Conservation (phyloP, 2,113 vertebrate species). For the Crotophaga sulcirostris region DNA sequence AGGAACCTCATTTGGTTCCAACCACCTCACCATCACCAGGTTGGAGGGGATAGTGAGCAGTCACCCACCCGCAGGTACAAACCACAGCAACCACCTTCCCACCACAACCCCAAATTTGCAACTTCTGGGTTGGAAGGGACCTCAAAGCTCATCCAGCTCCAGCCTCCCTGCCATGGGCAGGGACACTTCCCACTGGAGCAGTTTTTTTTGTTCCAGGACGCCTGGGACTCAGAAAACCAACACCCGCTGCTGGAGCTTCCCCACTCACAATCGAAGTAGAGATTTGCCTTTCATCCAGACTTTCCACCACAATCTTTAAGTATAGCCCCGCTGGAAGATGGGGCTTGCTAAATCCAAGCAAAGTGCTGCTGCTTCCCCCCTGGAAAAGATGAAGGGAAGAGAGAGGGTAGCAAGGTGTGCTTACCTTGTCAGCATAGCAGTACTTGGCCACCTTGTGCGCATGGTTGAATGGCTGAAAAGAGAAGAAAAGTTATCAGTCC, state of each 20-base stretch:
- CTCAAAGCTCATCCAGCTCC: too few relatives aligned
- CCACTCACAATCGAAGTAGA: not conserved
- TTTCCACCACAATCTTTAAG: not conserved
- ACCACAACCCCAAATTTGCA: not conserved
- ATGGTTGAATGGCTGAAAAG: slow-evolving; percentile 89
- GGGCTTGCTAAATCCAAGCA: not conserved
- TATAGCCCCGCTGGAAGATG: not conserved
- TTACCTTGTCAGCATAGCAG: slow-evolving; percentile 95
- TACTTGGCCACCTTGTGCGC: slow-evolving; percentile 92
- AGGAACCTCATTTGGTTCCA: not conserved
- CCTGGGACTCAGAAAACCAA: not conserved
- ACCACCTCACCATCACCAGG: too few relatives aligned
- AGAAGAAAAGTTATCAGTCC: not conserved
- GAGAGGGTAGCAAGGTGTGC: not conserved
- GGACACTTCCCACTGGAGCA: too few relatives aligned
- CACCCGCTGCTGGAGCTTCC: not conserved
- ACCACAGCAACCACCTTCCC: not conserved
- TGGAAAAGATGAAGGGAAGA: fast-evolving
- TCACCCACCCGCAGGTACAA: not conserved
- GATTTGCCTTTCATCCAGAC: fast-evolving
- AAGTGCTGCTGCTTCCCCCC: not conserved
- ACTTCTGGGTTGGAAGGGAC: not conserved
- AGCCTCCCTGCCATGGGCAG: too few relatives aligned
- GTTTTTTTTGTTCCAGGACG: not conserved
- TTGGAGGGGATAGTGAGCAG: fast-evolving